Base-by-base conservation (phyloP, 2,888 invertebrate genomes). In the Latheticus oryzae region DNA sequence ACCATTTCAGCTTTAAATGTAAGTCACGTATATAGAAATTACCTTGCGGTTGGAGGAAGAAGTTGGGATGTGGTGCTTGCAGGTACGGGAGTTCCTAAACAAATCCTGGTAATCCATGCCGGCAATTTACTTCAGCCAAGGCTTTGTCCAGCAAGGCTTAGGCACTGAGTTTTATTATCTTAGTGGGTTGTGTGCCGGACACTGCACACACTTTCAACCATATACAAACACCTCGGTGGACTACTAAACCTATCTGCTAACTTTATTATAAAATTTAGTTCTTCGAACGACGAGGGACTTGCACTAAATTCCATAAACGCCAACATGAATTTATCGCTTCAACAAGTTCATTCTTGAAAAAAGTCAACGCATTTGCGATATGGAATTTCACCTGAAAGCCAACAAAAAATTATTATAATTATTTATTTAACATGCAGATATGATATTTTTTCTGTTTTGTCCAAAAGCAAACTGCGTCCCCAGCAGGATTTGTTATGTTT, bases 91-190 rank as follows among this genome's bases (percentile, higher is more conserved):
- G 74, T 76, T 75, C 74, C 76, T 74, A 76, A 76, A 77, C 78
- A 78, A 79, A 79, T 79, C 78, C 78, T 67, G 64, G 72, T 78
- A 79, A 79, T 78, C 79, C 78, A 62, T 68, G 73, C 72, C 75
- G 73, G 78, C 78, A 78, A 79, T 78, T 79, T 79, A 78, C 77
- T 76, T 78, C 76, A 77, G 77, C 77, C 77, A 63, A 63, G 71
- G 73, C 75, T 75, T 74, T 75, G 75, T 77, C 74, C 75, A 70
- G 73, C 70, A 69, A 62, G 73, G 75, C 76, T 77, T 76, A 77
- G 74, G 76, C 72, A 72, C 76, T 78, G 76, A 78, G 78, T 78
- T 79, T 79, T 79, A 79, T 79, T 79, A 78, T 78, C 77, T 79
- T 69, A 67, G 69, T 65, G 69, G 70, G 63, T 54, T 57, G 56